Base-by-base conservation (phyloP, 2,888 invertebrate species). In the Sisyra terminalis region DNA sequence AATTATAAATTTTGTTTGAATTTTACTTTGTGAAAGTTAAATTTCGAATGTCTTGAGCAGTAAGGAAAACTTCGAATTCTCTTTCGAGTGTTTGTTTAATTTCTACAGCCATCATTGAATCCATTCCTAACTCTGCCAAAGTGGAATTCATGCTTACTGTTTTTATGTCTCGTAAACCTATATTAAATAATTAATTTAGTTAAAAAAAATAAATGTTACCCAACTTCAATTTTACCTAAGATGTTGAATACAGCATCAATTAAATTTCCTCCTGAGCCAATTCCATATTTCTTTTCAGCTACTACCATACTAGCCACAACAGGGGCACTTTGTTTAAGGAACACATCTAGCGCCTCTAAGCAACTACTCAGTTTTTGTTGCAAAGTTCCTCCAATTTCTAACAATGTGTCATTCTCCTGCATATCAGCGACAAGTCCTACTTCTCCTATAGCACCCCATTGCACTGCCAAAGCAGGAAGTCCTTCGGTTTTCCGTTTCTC, bases 81-180 rank as follows among this genome's bases (percentile, higher is more conserved):
- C 88, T 69, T 58, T 93, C 92, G 2, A 93, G 60, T 0, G 83
- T 82, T 62, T 93, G 92, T 52, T 93, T 93, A 50, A 97, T 89
- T 64, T 97, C 94, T 0, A 93, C 88, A 0, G 87, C 89, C 89
- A 92, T 94, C 69, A 96, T 78, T 2, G 94, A 94, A 65, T 97
- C 94, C 78, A 97, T 85, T 29, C 96, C 96, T 48, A 97, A 66
- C 57, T 96, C 94, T 1, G 88, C 85, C 2, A 97, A 65, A 0
- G 80, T 75, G 1, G 78, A 71, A 53, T 78, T 75, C 46, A 73
- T 69, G 36, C 81, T 80, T 1, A 78, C 71, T 0, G 72, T 73
- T 60, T 78, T 84, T 55, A 74, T 58, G 53, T 81, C 79, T 51
- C 73, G 69, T 47, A 80, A 68, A 49, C 73, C 73, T 71, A 46